Evolutionary conservation across 2,113 vertebrate genomes (phyloP), one percentile per base, ranked within the genome.

Genomic region (Gorsachius goisagi): DNA sequence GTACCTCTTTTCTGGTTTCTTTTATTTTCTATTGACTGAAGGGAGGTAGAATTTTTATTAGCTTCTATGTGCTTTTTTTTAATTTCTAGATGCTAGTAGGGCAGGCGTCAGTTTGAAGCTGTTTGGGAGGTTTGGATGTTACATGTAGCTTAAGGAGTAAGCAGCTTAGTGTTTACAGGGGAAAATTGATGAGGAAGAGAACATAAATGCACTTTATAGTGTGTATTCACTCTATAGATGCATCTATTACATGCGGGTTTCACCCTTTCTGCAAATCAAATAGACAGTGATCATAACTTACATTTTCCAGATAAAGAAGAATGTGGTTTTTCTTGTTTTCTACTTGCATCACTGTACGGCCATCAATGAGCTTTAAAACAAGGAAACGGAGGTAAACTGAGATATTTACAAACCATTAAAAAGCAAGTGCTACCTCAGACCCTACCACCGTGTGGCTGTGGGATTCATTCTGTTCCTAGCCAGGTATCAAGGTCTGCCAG

Each of bases 301-400:
- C 96, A 35, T 87, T 93, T 80, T 97, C 73, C 39, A 98, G 77
- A 35, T 97, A 97, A 30, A 97, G 74, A 39, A 97, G 67, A 22
- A 97, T 26, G 2, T 98, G 96, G 21, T 68, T 96, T 76, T 92
- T 94, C 94, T 97, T 97, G 64, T 58, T 97, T 87, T 97, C 97
- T 47, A 66, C 88, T 84, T 96, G 90, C 89, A 96, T 97, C 74
- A 97, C 96, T 55, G 45, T 63, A 9, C 33, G 87, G 21, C 47
- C 47, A 32, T 85, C 50, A 44, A 68, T 27, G 77, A 97, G 93
- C 97, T 98, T 93, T 69, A 72, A 96, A 93, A 53, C 21, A 97
- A 86, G 27, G 73, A 93, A 84, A 76, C 27, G 3, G 45, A 86
- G 19, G 59, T 52, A 82, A 55, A 52, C 22, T 7, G 4, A 79